phyloP scores from a whole-genome alignment of 1,140 invertebrate species.

The Hypsibius dujardini region DNA sequence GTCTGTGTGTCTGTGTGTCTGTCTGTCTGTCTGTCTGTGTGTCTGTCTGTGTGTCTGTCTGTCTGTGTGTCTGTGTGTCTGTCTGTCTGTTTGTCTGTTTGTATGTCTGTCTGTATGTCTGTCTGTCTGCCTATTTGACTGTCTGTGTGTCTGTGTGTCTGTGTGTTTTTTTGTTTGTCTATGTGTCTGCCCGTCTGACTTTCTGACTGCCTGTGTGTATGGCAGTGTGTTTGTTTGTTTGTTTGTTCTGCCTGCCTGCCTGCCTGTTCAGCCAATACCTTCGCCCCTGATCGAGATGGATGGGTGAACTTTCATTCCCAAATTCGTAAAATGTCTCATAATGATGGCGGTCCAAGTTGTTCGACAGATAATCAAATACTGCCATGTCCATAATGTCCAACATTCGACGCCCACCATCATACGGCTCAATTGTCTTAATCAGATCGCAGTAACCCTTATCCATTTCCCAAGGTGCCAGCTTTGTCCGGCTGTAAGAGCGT shows the following conservation, averaged over 20 bases:
- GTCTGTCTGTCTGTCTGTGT: not conserved
- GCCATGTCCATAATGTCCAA: constrained; percentile 67
- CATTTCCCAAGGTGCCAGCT: constrained; percentile 77
- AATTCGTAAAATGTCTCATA: constrained; percentile 40
- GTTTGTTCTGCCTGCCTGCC: too few species aligned
- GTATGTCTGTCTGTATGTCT: too few species aligned
- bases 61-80: too few species aligned
- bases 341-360: constrained; percentile 31
- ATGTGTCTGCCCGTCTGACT: too few species aligned
- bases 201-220: too few species aligned
- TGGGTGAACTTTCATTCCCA: constrained; percentile 74
- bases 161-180: too few species aligned
- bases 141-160: too few species aligned
- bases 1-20: too few species aligned
- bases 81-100: too few species aligned
- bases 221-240: too few species aligned
- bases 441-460: constrained; percentile 80
- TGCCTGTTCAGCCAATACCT: constrained; percentile 35
- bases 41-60: not conserved
- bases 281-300: constrained; percentile 81
- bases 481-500: constrained; percentile 79
- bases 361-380: constrained; percentile 33
- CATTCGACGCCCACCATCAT: constrained; percentile 67
- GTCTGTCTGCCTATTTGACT: too few species aligned
- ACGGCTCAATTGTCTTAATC: constrained; percentile 68